Evolutionary conservation across 64 coral and sea anemone species (phyloP).

Genomic region (Acropora yongei): DNA sequence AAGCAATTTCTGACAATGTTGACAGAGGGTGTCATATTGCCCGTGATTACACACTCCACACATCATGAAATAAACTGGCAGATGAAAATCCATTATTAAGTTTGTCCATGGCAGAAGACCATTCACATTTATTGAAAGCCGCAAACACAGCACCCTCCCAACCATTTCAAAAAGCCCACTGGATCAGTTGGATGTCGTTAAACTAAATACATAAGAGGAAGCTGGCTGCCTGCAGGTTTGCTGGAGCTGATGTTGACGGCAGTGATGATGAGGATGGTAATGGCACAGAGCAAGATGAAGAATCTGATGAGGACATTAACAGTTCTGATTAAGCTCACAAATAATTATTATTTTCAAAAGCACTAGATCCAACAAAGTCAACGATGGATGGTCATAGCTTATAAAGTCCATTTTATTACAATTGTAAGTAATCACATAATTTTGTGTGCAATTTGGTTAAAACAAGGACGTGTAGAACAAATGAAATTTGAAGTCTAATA

Average conservation of each 20-base stretch:
- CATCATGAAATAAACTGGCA: constrained; percentile 10
- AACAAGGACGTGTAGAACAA: too few species aligned
- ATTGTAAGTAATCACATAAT: too few species aligned
- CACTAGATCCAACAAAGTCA: too few species aligned
- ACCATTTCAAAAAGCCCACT: constrained; percentile 48
- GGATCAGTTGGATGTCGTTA: constrained; percentile 19
- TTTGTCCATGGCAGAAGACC: neutral
- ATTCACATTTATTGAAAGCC: constrained; percentile 21
- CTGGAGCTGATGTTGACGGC: neutral
- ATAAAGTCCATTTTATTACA: too few species aligned
- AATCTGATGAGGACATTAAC: neutral
- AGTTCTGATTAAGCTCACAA: neutral
- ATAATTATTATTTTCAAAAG: too few species aligned
- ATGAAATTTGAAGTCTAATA: too few species aligned
- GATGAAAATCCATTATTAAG: constrained; percentile 39
- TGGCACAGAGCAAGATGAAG: neutral
- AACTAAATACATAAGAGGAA: constrained; percentile 7
- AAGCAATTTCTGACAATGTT: constrained; percentile 6
- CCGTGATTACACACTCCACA: constrained; percentile 32
- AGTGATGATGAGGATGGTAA: neutral
- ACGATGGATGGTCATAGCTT: too few species aligned
- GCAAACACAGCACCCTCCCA: constrained; percentile 16
- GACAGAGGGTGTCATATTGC: neutral
- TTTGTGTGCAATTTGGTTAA: too few species aligned
- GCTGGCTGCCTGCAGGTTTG: neutral